Base-by-base conservation (phyloP, 2,797 vertebrate species). In the Tachyglossus aculeatus region DNA sequence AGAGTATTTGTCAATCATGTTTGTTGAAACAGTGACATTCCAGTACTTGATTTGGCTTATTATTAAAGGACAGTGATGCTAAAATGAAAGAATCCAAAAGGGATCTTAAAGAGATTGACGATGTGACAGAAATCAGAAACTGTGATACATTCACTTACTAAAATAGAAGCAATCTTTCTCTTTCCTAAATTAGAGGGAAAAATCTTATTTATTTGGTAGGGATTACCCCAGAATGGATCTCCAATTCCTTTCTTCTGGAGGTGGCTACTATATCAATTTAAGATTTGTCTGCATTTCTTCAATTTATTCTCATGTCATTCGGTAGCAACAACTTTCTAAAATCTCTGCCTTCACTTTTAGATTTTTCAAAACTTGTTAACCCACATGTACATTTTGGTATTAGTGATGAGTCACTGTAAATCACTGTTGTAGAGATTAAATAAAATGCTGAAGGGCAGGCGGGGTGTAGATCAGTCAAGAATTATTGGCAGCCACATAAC, bases 381-480 rank as follows among this genome's bases (percentile, higher is more conserved):
- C 95, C 84, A 89, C 93, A 95, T 94, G 95, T 96, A 91, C 80
- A 86, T 91, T 94, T 92, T 95, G 94, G 88, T 94, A 95, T 94
- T 95, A 93, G 96, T 96, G 93, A 94, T 94, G 74, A 91, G 90
- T 93, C 91, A 88, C 85, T 82, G 87, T 92, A 89, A 93, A 86
- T 93, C 86, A 90, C 83, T 88, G 92, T 91, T 92, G 93, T 88
- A 92, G 91, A 94, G 94, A 96, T 96, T 96, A 96, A 96, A 95
- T 95, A 92, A 95, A 96, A 95, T 94, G 95, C 95, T 96, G 95
- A 96, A 95, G 95, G 95, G 94, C 90, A 91, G 86, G 87, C 89
- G 92, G 94, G 94, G 93, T 92, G 89, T 91, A 92, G 95, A 96
- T 96, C 94, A 94, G 94, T 96, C 95, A 96, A 96, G 93, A 96